Evolutionary conservation across 2,113 vertebrate genomes (phyloP).

Genomic region (Ptychochromis oligacanthus): DNA sequence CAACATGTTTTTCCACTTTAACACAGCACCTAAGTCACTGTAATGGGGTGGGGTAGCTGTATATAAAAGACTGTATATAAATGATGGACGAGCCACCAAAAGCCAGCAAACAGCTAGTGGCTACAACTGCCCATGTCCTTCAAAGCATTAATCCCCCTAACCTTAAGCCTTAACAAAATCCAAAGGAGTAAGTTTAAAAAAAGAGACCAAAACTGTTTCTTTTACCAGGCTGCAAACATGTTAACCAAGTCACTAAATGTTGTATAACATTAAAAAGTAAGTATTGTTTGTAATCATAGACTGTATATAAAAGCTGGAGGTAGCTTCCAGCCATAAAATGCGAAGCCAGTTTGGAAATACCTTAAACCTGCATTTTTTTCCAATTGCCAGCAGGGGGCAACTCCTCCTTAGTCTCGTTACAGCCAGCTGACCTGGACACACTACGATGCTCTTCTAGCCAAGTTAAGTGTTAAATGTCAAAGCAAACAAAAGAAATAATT

Average conservation of each 20-base stretch:
- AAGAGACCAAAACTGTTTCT: background rate
- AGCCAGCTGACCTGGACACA: too few species aligned
- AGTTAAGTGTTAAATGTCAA: too few species aligned
- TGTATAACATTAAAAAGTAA: background rate
- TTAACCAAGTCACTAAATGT: background rate
- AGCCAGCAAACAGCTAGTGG: background rate
- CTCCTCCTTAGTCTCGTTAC: too few species aligned
- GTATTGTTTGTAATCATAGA: background rate
- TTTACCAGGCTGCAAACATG: background rate
- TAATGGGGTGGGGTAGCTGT: background rate
- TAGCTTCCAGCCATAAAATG: background rate
- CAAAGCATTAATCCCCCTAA: background rate
- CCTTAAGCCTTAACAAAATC: background rate
- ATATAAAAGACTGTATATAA: conserved; percentile 1
- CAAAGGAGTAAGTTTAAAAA: background rate
- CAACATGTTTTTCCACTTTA: background rate
- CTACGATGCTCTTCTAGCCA: too few species aligned
- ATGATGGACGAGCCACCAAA: background rate
- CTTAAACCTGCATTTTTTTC: too few species aligned
- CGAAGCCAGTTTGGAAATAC: background rate
- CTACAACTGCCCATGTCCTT: background rate
- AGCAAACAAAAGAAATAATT: too few species aligned
- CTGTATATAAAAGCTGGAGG: background rate
- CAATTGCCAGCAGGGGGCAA: too few species aligned
- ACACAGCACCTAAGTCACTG: background rate